Conservation (phyloP, 1,140 invertebrate species). For the Leucophenga varia region DNA sequence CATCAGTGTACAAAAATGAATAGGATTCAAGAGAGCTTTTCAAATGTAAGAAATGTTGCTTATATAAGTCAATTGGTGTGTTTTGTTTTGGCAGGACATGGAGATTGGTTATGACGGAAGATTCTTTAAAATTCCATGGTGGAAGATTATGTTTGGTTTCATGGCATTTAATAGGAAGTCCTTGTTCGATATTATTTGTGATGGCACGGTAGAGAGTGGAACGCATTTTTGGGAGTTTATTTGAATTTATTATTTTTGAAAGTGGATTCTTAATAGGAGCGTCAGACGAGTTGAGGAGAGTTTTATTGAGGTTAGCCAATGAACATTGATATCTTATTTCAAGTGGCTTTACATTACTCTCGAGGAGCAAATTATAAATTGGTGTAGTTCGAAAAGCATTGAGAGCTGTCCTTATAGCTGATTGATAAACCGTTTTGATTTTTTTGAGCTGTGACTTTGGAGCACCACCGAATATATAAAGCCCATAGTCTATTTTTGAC, state of each 20-base stretch:
- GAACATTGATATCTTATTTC: neutral
- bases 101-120: neutral
- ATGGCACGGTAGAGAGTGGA: neutral
- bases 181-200: neutral
- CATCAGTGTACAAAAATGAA: neutral
- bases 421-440: neutral
- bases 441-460: neutral
- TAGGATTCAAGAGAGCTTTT: neutral
- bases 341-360: neutral
- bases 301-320: constrained; percentile 1
- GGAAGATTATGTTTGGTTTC: neutral
- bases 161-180: neutral
- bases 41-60: neutral
- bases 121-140: neutral
- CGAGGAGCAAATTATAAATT: constrained; percentile 5
- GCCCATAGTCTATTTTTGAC: constrained; percentile 2
- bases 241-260: neutral
- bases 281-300: neutral
- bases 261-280: neutral
- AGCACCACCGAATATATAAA: neutral
- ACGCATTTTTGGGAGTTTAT: neutral
- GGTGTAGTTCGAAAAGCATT: constrained; percentile 4
- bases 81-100: neutral
- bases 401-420: neutral
- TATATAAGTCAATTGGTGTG: neutral